Base-by-base conservation (phyloP, 2,888 invertebrate genomes). In the Corbicula japonica region DNA sequence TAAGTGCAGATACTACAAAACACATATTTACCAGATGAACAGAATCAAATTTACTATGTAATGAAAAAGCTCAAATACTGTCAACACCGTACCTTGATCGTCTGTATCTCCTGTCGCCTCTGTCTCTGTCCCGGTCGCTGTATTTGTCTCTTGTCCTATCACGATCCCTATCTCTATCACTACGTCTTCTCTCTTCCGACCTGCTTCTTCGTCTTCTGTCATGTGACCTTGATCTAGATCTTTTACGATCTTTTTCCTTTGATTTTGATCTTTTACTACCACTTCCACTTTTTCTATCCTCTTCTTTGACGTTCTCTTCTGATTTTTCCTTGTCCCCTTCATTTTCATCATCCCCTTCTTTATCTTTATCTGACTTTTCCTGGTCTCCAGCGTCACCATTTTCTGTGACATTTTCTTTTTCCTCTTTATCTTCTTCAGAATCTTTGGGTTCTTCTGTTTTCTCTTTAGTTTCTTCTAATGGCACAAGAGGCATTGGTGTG, bases 201-300 rank as follows among this genome's bases (percentile, higher is more conserved):
- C 75, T 56, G 18, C 78, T 68, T 41, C 80, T 73, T 56, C 80
- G 61, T 34, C 80, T 74, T 48, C 81, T 66, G 32, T 86, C 83
- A n/a, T 69, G 66, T 23, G 84, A 85, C 66, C 81, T 80, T 58
- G 88, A 88, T 48, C 86, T 76, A 63, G 76, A 80, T 66, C 79
- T 79, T 30, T 71, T 76, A 66, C 80, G 77, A 18, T 60, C 71
- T 12, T 81, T 81, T 8, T 30, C 56, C 38, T 79, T 70, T 38
- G 85, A 85, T 21, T 76, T 54, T 32, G 78, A 80, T 58, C 70
- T 65, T 26, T 65, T 79, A 15, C 68, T 50, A 23, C 66, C 30
- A 56, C 74, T 65, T 18, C 52, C 35, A 50, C 62, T 83, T 71
- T 72, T 81, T 69, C 56, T 79, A 63, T 41, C 61, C 63, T 66